Evolutionary conservation across 2,113 vertebrate species (phyloP), one percentile per base, ranked within the genome.

Genomic region (Cynopterus brachyotis): DNA sequence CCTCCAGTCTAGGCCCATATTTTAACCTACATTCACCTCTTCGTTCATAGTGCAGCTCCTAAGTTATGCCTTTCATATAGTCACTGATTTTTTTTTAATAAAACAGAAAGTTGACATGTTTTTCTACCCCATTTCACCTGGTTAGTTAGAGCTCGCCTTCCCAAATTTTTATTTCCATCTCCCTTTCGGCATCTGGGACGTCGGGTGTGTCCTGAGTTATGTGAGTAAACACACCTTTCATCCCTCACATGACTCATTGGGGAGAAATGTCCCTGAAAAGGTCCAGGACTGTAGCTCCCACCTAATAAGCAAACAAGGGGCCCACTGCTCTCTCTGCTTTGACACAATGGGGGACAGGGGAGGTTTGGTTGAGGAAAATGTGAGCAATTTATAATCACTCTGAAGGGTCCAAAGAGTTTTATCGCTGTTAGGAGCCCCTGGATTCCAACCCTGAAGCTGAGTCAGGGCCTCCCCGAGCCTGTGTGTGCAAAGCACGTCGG

Each of bases 401-500:
- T 24, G 2, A 42, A 81, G 28, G 45, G 70, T 22, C 9, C 40
- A 66, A 59, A 50, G 22, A 13, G 5, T 11, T 37, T 9, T 50
- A 17, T 22, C 9, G 2, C 2, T 67, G 28, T 12, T 5, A 19
- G 30, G 67, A 47, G n/a, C 2, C 32, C 47, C 57, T 26, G 12
- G 40, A 24, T 19, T 62, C 47, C 47, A 87, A 35, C 32, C 42
- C 22, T 69, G n/a, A 67, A 42, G 50, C 26, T 20, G 22, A 66
- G 30, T 7, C 30, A 24, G 45, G 15, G 16, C 32, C 10, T 26
- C n/a, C 0, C 9, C 10, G 10, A 89, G 32, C 28, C 35, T 30
- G 26, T 6, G 8, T 1, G 6, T 13, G 32, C 16, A 16, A n/a
- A 2, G 28, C 45, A 2, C 2, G 20, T 11, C 9, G 10, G 67